Base-by-base conservation (phyloP, 2,888 invertebrate species). In the Euclidia mi region DNA sequence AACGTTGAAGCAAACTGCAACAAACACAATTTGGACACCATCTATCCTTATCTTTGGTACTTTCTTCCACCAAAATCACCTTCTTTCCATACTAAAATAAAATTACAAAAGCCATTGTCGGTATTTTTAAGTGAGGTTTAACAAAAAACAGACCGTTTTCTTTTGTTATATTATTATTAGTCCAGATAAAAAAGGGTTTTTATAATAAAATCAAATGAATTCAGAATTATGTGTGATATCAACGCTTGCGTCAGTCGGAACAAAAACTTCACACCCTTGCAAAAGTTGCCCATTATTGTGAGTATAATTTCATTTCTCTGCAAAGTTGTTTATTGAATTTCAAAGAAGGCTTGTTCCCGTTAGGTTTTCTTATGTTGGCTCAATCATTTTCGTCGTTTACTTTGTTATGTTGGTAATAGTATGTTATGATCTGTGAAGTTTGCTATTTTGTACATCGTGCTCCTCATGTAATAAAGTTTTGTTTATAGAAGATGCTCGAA, bases 241-340 rank as follows among this genome's bases (percentile, higher is more conserved):
- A 15, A 48, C 37, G 40, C 59, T 38, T 67, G 51, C 60, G 55
- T 43, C 55, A 12, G 29, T 43, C 25, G 31, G 56, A 70, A 67
- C 66, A 73, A 64, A 73, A 73, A 73, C 66, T 70, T 42, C 12
- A 25, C 28, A 25, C 17, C 48, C 34, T 25, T 42, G 38, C 45
- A 62, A 61, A 79, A 82, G 67, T 82, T 78, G 46, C 20, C 10
- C 58, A 67, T 72, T 79, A 78, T 72, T 82, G 78, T 78, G 71
- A 58, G 74, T 72, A 72, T 84, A 84, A 84, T 84, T 84, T 79
- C 73, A 84, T 84, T 82, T 63, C 62, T 56, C 72, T 76, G 72
- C 72, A 63, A 82, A 83, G 69, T 80, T 71, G 76, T 78, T 81
- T 84, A 84, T 84, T 83, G 81, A 80, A 78, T 81, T 82, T 80